These are phyloP conservation scores for Drosophila mojavensis DNA, from an alignment of 1,140 invertebrate species.

Conservation along the genomic window DNA sequence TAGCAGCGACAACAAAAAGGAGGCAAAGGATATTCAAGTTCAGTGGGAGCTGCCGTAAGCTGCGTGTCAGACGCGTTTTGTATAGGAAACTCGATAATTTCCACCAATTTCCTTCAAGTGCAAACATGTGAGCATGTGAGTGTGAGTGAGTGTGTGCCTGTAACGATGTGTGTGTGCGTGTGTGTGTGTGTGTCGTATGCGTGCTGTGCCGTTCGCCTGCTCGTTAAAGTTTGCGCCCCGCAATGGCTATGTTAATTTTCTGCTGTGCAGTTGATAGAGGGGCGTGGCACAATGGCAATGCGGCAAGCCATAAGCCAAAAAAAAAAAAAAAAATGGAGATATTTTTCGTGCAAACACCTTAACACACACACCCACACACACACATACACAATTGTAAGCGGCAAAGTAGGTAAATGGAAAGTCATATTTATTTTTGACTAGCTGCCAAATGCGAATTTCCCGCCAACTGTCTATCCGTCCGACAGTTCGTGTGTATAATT, in stretches of 20 bases:
- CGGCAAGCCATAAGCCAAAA: slow-evolving; percentile 33
- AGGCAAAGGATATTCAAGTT: slow-evolving; percentile 21
- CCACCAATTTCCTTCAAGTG: slow-evolving; percentile 75
- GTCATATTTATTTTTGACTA: slow-evolving; percentile 24
- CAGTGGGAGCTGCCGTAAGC: slow-evolving; percentile 8
- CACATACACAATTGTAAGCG: neutral
- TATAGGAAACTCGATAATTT: slow-evolving; percentile 82
- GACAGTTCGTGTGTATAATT: neutral
- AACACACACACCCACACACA: neutral
- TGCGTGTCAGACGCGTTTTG: slow-evolving; percentile 78
- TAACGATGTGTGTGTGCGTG: neutral
- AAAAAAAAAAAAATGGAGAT: slow-evolving; percentile 1
- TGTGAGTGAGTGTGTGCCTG: slow-evolving; percentile 1
- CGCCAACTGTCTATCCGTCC: neutral
- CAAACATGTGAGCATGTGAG: slow-evolving; percentile 9
- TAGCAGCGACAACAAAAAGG: neutral
- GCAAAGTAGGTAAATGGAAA: slow-evolving; percentile 17
- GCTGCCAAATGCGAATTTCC: slow-evolving; percentile 12
- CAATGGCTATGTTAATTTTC: slow-evolving; percentile 68
- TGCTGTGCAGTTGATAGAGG: slow-evolving; percentile 35
- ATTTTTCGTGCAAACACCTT: slow-evolving; percentile 20
- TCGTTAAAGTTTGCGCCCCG: slow-evolving; percentile 23
- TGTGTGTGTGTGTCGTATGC: slow-evolving; percentile 30
- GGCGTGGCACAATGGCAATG: slow-evolving; percentile 41
- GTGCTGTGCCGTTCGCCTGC: slow-evolving; percentile 21